These are phyloP conservation scores for Scaptomyza tumidula DNA, from an alignment of 2,888 invertebrate species.

Conservation along the genomic window DNA sequence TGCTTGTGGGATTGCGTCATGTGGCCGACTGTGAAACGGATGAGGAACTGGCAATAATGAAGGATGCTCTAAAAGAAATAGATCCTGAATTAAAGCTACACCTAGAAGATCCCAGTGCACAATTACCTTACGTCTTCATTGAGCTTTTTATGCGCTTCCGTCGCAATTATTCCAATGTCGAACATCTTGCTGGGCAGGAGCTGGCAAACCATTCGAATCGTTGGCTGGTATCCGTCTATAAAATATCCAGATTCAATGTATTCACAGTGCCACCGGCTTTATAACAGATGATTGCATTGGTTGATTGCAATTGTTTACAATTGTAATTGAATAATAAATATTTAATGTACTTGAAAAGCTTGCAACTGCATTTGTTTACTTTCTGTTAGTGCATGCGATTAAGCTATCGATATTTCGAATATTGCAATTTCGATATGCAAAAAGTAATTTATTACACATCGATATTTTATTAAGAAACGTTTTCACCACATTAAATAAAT, in stretches of 20 bases:
- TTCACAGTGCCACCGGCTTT: conserved; percentile 46
- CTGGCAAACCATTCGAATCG: conserved; percentile 34
- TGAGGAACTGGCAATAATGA: conserved; percentile 48
- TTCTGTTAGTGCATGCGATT: background rate
- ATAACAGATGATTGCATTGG: background rate
- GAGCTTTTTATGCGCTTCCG: conserved; percentile 60
- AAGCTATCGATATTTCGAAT: background rate
- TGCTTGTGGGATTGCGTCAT: conserved; percentile 53
- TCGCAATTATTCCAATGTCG: conserved; percentile 53
- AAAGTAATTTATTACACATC: background rate
- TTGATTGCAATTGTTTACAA: background rate
- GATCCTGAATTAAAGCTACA: conserved; percentile 40
- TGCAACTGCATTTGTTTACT: background rate
- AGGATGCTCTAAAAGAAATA: conserved; percentile 43
- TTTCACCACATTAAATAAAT: no score
- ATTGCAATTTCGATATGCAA: background rate
- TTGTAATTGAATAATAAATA: background rate
- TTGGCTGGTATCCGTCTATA: conserved; percentile 60
- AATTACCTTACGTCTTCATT: conserved; percentile 50
- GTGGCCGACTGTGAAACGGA: conserved; percentile 41
- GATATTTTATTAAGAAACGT: background rate
- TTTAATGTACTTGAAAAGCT: background rate
- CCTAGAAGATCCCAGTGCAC: conserved; percentile 26
- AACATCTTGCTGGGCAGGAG: conserved; percentile 15
- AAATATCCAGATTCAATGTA: conserved; percentile 54